Evolutionary conservation across 2,888 invertebrate species (phyloP).

Genomic region (Eristalis arbustorum): DNA sequence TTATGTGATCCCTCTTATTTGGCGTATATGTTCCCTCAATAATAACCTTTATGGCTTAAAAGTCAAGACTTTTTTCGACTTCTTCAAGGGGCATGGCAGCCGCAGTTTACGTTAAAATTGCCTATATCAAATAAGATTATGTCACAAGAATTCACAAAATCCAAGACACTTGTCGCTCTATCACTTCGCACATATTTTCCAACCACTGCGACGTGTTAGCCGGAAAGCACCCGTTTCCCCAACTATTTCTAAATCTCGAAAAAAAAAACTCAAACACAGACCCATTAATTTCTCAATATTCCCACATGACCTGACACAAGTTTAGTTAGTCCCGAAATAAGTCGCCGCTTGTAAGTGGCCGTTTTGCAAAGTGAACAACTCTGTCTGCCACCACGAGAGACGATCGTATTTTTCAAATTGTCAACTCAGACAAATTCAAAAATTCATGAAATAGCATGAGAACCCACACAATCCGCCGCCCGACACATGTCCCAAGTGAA

Average conservation of each 20-base stretch:
- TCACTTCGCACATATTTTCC: too few relatives aligned
- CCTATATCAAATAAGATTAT: too few relatives aligned
- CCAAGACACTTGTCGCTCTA: too few relatives aligned
- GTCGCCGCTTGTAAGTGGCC: background rate
- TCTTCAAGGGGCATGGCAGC: too few relatives aligned
- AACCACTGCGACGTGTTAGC: too few relatives aligned
- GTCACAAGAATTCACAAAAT: too few relatives aligned
- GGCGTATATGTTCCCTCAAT: too few relatives aligned
- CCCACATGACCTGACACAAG: background rate
- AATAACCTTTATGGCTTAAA: too few relatives aligned
- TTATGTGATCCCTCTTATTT: too few relatives aligned
- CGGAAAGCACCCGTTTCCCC: background rate
- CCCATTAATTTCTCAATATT: background rate
- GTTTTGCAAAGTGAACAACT: background rate
- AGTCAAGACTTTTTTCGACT: too few relatives aligned
- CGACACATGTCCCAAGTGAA: constrained; percentile 27
- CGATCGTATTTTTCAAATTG: constrained; percentile 3
- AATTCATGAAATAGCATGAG: constrained; percentile 2
- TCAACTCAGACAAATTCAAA: constrained; percentile 30
- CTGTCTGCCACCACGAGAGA: background rate
- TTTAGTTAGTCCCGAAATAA: background rate
- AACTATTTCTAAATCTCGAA: background rate
- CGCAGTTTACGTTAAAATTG: too few relatives aligned
- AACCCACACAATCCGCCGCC: constrained; percentile 23
- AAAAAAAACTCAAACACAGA: background rate